Conservation (phyloP, 1,140 invertebrate species). For the Platorchestia sp. region DNA sequence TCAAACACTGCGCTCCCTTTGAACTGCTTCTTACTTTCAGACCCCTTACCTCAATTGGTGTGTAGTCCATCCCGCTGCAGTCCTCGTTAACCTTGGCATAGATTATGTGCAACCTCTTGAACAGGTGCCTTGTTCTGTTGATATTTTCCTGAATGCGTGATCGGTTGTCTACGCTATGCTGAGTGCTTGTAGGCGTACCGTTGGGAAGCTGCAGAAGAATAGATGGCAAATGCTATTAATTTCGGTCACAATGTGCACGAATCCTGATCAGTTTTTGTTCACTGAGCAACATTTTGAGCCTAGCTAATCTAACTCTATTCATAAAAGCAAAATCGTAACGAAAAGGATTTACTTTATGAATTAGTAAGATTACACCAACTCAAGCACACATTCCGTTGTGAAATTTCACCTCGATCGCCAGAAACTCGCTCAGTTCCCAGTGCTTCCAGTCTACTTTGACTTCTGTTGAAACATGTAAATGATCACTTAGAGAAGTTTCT, state of each 20-base stretch:
- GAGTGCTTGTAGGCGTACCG: constrained; percentile 22
- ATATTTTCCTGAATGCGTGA: constrained; percentile 51
- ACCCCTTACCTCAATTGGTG: constrained; percentile 54
- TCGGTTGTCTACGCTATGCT: constrained; percentile 49
- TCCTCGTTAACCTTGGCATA: constrained; percentile 58
- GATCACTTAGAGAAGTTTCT: no score
- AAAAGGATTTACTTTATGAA: not conserved
- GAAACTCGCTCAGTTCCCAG: not conserved
- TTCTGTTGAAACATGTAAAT: no score
- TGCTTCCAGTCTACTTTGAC: not conserved
- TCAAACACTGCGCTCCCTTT: not conserved
- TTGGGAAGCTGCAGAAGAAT: constrained; percentile 53
- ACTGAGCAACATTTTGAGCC: not conserved
- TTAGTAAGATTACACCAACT: not conserved
- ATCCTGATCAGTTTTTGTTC: not conserved
- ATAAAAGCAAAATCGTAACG: not conserved
- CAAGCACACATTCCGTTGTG: not conserved
- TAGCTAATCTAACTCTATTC: not conserved
- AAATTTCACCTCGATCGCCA: not conserved
- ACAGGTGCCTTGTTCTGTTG: constrained; percentile 53
- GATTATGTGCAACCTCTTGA: constrained; percentile 55
- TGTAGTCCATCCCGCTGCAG: constrained; percentile 59
- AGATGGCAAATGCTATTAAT: not conserved
- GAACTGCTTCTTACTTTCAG: not conserved
- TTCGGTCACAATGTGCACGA: not conserved